phyloP scores from a whole-genome alignment of 2,113 vertebrate genomes.

The Callopanchax toddi region DNA sequence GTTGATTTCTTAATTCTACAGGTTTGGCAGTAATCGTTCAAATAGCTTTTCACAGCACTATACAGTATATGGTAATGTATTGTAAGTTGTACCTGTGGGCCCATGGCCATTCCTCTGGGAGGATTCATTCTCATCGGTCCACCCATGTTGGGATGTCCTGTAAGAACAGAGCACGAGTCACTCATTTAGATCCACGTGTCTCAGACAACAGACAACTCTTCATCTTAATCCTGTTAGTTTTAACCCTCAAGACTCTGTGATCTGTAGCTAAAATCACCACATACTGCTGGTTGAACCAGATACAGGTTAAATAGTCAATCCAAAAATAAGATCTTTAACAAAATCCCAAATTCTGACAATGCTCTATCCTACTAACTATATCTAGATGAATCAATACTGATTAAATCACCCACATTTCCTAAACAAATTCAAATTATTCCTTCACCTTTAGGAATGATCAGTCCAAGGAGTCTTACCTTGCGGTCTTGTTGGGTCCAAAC shows the following conservation, averaged over 20 bases:
- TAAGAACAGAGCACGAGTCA: constrained; percentile 19
- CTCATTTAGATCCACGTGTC: constrained; percentile 32
- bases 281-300: constrained; percentile 13
- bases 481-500: constrained; percentile 87
- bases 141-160: constrained; percentile 84
- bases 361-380: too few species aligned
- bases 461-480: constrained; percentile 79
- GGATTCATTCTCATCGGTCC: constrained; percentile 90
- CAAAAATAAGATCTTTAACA: neutral
- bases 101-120: constrained; percentile 87
- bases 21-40: too few species aligned
- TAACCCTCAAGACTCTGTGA: constrained; percentile 38
- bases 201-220: constrained; percentile 37
- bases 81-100: constrained; percentile 85
- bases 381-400: too few species aligned
- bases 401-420: too few species aligned
- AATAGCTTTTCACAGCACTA: too few species aligned
- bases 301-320: neutral
- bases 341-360: too few species aligned
- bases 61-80: too few species aligned
- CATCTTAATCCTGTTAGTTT: constrained; percentile 61
- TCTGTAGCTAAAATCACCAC: constrained; percentile 39
- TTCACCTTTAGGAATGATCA: too few species aligned
- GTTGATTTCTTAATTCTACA: too few species aligned
- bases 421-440: too few species aligned